Conservation (phyloP, 2,113 vertebrate species). For the Dipodomys spectabilis region DNA sequence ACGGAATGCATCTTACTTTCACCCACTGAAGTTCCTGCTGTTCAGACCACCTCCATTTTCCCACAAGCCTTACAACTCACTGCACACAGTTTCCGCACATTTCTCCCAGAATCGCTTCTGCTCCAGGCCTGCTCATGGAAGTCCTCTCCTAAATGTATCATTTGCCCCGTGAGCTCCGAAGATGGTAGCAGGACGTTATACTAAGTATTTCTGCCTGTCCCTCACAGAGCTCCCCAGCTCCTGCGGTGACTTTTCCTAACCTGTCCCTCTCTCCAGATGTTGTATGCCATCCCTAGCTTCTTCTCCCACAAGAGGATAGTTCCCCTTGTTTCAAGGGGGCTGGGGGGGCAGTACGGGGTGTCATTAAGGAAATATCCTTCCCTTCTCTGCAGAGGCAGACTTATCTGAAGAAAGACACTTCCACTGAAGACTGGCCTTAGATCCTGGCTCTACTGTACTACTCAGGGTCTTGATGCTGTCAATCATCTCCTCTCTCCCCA, state of each 20-base stretch:
- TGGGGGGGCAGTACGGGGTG: too few relatives aligned
- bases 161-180: background rate
- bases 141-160: background rate
- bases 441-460: background rate
- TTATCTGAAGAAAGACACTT: conserved; percentile 13
- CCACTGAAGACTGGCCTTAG: background rate
- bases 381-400: background rate
- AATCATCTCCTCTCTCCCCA: conserved; percentile 14
- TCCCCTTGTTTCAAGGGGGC: background rate
- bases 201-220: background rate
- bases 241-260: background rate
- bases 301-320: conserved; percentile 6
- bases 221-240: background rate
- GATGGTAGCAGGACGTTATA: background rate
- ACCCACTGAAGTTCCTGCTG: background rate
- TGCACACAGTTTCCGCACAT: background rate
- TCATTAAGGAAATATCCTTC: background rate
- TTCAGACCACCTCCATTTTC: background rate
- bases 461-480: background rate
- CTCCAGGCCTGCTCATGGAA: background rate
- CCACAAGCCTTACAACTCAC: background rate
- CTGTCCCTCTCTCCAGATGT: background rate
- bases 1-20: background rate
- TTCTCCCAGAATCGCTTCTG: conserved; percentile 18
- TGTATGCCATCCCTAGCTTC: background rate